phyloP scores from a whole-genome alignment of 2,113 vertebrate species.

The Mesembrinibis cayennensis region DNA sequence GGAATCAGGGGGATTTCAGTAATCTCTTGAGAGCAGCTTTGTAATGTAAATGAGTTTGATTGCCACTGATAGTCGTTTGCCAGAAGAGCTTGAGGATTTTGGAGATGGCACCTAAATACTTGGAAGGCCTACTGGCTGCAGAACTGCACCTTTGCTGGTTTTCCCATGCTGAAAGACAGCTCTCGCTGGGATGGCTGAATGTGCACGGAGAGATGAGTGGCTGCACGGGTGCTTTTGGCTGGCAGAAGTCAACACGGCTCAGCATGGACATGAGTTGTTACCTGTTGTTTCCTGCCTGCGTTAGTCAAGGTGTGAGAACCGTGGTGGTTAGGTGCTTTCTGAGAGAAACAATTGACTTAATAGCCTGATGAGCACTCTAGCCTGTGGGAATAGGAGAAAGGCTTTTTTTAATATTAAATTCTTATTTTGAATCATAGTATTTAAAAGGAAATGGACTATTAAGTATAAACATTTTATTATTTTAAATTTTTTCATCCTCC shows the following conservation, averaged over 20 bases:
- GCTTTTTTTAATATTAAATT: background rate
- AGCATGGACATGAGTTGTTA: background rate
- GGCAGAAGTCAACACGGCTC: background rate
- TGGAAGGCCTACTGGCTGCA: background rate
- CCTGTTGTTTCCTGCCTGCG: background rate
- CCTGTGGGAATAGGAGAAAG: background rate
- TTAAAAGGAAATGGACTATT: background rate
- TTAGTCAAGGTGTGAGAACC: background rate
- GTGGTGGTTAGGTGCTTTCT: background rate
- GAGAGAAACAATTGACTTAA: background rate
- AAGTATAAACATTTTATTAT: background rate
- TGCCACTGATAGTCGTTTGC: background rate
- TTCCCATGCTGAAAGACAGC: background rate
- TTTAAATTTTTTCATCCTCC: background rate
- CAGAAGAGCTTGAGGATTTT: background rate
- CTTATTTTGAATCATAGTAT: background rate
- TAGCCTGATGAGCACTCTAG: background rate
- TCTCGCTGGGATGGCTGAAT: rapidly evolving
- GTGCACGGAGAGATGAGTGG: background rate
- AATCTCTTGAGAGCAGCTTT: constrained; percentile 23
- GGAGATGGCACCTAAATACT: background rate
- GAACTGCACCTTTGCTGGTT: background rate
- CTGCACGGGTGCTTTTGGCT: background rate
- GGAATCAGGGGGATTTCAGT: background rate
- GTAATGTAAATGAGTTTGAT: background rate